Evolutionary conservation across 2,888 invertebrate genomes (phyloP), one percentile per base, ranked within the genome.

Genomic region (Temnothorax ravouxi): DNA sequence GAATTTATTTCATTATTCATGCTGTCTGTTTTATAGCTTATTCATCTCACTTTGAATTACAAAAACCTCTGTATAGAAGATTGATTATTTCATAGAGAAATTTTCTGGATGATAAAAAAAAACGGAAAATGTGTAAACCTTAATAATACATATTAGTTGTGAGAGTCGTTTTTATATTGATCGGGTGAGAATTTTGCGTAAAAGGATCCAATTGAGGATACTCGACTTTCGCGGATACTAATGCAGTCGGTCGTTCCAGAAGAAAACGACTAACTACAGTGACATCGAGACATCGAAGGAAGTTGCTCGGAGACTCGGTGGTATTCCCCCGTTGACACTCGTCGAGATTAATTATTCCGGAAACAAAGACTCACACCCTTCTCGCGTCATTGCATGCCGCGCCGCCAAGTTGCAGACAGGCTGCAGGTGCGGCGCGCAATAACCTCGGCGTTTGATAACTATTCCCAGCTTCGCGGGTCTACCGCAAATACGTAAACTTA

Each of bases 341-440:
- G 74, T 79, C 88, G 87, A 88, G 92, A 91, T 91, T 91, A 91
- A 92, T 91, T 92, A 91, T 91, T 89, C 88, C 87, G 87, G 88
- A 86, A 89, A 91, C 92, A 88, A 91, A 87, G 90, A 90, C 86
- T 86, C 87, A 72, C 80, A 74, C 85, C 47, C 84, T 87, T 18
- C 59, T 76, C 66, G 83, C 67, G 61, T 54, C 79, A 80, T 80
- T 80, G 74, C 79, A 59, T 59, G 79, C 79, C 79, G 38, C 74
- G 74, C 79, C 79, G 38, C 74, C 59, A 80, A 80, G 59, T 80
- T 80, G 79, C 74, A 72, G 79, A 80, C 79, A 80, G 79, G 79
- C 79, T 74, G 66, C 66, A 82, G 81, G 81, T 81, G 81, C 69
- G 44, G 69, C 81, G 67, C 81, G 81, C 83, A 80, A 80, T 80